A percentile compares a stretch with the other conserved stretches of the same genome.
Conservation (phyloP, 2,113 vertebrate species). For the Apus apus region DNA sequence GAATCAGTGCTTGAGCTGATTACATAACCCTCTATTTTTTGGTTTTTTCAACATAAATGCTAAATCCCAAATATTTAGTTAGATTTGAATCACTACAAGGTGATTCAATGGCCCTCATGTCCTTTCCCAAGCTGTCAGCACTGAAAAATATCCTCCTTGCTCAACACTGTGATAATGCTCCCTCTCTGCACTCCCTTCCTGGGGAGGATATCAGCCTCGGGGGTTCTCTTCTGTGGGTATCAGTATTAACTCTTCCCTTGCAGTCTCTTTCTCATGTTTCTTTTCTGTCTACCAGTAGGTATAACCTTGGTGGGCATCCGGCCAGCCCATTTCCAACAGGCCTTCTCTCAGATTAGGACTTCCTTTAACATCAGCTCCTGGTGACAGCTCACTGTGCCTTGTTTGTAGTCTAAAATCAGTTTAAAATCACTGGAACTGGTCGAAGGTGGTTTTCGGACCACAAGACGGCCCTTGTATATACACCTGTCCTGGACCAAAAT, state of each 20-base stretch:
- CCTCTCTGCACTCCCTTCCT: rapidly evolving
- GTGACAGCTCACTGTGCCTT: background rate
- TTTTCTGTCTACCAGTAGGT: background rate
- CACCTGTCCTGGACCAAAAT: background rate
- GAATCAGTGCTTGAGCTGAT: background rate
- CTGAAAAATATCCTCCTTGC: background rate
- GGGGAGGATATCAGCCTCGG: background rate
- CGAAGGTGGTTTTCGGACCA: background rate
- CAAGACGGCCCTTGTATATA: background rate
- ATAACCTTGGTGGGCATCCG: background rate
- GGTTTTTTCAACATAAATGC: background rate
- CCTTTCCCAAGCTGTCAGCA: background rate
- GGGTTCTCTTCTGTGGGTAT: background rate
- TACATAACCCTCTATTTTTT: background rate
- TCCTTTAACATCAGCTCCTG: background rate
- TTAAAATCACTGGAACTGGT: background rate
- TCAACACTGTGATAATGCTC: background rate
- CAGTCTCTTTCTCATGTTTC: background rate
- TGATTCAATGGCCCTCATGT: background rate
- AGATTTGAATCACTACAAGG: background rate
- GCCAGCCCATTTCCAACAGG: background rate
- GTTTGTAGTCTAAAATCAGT: background rate
- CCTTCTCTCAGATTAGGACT: background rate
- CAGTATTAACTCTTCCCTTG: background rate
- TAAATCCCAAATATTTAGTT: background rate